These are phyloP conservation scores for Plecotus auritus DNA, from an alignment of 2,113 vertebrate genomes.

Conservation along the genomic window DNA sequence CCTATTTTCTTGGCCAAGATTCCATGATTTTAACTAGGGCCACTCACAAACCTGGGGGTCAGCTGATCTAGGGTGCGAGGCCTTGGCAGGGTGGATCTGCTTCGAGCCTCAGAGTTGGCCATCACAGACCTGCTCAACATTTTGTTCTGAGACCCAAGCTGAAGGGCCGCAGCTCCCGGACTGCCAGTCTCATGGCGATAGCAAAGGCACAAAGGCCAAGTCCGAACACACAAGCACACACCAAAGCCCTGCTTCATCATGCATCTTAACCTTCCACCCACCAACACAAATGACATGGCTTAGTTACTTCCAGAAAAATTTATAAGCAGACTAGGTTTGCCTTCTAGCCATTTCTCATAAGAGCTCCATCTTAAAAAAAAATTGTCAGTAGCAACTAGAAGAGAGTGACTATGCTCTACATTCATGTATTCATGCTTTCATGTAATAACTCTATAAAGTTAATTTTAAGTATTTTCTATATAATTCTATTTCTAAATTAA, in stretches of 20 bases:
- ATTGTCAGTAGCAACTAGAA: neutral
- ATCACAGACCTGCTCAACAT: neutral
- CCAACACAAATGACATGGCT: neutral
- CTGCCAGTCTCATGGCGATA: neutral
- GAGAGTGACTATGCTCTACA: neutral
- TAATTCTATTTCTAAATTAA: constrained; percentile 23
- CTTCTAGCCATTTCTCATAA: neutral
- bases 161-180: neutral
- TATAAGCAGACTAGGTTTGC: neutral
- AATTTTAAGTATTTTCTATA: neutral
- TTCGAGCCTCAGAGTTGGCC: neutral
- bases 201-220: neutral
- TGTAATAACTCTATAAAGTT: neutral
- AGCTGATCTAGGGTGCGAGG: accelerated
- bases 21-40: neutral
- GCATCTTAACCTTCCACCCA: too few species aligned
- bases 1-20: neutral
- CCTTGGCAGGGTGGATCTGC: neutral
- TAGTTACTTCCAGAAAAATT: neutral
- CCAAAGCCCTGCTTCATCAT: neutral
- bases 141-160: neutral
- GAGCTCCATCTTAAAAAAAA: neutral
- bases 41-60: neutral
- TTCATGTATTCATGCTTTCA: neutral
- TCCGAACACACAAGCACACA: neutral